Evolutionary conservation across 2,797 vertebrate genomes (phyloP).

Genomic region (Xyrichtys novacula): DNA sequence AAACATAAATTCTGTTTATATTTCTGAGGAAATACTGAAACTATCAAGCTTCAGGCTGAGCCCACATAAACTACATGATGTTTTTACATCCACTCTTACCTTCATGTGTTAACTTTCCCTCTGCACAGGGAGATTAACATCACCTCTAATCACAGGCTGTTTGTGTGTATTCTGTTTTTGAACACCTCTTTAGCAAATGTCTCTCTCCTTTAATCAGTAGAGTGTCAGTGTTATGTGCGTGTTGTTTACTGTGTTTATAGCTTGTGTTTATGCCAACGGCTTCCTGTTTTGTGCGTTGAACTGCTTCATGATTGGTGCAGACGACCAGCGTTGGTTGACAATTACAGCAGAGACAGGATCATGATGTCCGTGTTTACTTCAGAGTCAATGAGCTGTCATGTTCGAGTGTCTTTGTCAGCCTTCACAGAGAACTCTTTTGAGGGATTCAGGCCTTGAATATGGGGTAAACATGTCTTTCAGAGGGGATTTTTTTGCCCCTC

Average conservation of each 20-base stretch:
- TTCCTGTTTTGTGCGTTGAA: conserved; percentile 71
- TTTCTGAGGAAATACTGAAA: conserved; percentile 21
- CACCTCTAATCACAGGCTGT: conserved; percentile 59
- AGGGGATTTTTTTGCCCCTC: conserved; percentile 3
- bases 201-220: conserved; percentile 71
- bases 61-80: conserved; percentile 24
- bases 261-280: conserved; percentile 74
- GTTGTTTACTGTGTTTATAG: conserved; percentile 71
- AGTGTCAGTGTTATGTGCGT: conserved; percentile 47
- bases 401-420: conserved; percentile 38
- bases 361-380: conserved; percentile 67
- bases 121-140: conserved; percentile 47
- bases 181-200: conserved; percentile 71
- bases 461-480: conserved; percentile 29
- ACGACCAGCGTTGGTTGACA: conserved; percentile 43
- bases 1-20: conserved; percentile 16
- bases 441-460: conserved; percentile 15
- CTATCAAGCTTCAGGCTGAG: conserved; percentile 4
- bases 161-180: conserved; percentile 64
- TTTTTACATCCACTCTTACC: conserved; percentile 31
- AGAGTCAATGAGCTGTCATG: conserved; percentile 61
- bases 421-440: conserved; percentile 23
- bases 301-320: conserved; percentile 61
- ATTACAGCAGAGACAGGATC: conserved; percentile 39
- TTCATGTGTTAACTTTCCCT: conserved; percentile 65